Base-by-base conservation (phyloP, 2,113 vertebrate genomes). In the Mirza zaza region DNA sequence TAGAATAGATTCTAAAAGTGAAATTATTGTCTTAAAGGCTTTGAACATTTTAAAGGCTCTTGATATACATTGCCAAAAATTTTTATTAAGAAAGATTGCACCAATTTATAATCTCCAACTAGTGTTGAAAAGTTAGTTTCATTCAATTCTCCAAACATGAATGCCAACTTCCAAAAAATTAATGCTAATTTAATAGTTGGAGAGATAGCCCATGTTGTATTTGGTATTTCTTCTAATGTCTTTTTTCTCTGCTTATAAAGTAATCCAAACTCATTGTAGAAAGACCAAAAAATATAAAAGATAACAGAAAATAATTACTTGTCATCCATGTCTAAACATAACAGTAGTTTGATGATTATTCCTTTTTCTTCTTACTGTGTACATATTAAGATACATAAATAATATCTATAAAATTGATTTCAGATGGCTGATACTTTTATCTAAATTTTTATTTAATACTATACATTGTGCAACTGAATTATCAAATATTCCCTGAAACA, bases 1-100 rank as follows among this genome's bases (percentile, higher is more conserved):
- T 75, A 94, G n/a, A 95, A 63, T 80, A 91, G 32, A 92, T 83
- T 94, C 39, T 83, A 20, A 63, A 96, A 94, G 34, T 52, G 13
- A 90, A 97, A 93, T 57, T 57, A 68, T 70, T 96, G 75, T n/a
- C 39, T 59, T 96, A 79, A 50, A 63, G 20, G 4, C 34, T 87
- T 85, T 89, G 61, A 93, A 70, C 13, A 67, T 86, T 93, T 91
- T 73, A 89, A 91, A 93, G 25, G 42, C 13, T 81, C 18, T 94
- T 91, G 45, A 89, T 68, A 89, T 15, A 39, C 32, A 86, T 17
- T 36, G 13, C 68, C 63, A 81, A 89, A 67, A 73, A 29, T 87
- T 92, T 93, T n/a, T n/a, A n/a, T n/a, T 85, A 39, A 52, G 68
- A 91, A 89, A 45, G 29, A 71, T n/a, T 90, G 48, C 91, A 27